phyloP scores from a whole-genome alignment of 2,888 invertebrate species.

The Drosophila prolongata region DNA sequence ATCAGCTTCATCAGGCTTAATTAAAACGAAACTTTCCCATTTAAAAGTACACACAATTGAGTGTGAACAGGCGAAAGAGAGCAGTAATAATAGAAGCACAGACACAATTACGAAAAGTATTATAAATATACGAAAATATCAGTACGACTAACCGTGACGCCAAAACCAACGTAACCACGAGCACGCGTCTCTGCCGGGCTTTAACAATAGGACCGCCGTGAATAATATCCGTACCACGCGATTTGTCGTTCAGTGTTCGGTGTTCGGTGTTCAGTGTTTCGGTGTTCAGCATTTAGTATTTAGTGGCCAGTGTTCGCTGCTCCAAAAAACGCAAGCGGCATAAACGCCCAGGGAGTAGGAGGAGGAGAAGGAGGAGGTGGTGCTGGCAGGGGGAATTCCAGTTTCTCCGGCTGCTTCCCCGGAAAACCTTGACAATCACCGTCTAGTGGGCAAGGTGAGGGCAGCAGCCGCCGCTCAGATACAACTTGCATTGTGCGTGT shows the following conservation, averaged over 20 bases:
- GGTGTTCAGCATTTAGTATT: constrained; percentile 2
- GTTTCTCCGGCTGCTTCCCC: constrained; percentile 22
- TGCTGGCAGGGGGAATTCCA: constrained; percentile 3
- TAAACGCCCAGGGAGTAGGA: constrained; percentile 4
- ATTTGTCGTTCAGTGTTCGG: constrained; percentile 36
- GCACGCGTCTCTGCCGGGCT: constrained; percentile 40
- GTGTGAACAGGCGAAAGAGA: constrained; percentile 55
- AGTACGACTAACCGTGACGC: constrained; percentile 10
- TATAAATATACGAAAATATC: constrained; percentile 23
- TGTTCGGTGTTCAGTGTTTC: constrained; percentile 13
- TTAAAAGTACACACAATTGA: constrained; percentile 71
- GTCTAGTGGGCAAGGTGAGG: constrained; percentile 40
- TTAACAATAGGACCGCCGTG: constrained; percentile 42
- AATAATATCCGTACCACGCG: constrained; percentile 42
- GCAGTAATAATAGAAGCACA: constrained; percentile 37
- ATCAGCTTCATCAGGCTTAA: constrained; percentile 77
- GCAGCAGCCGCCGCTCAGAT: constrained; percentile 15
- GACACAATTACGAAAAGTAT: constrained; percentile 30
- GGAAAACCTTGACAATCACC: constrained; percentile 52
- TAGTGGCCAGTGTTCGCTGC: constrained; percentile 7
- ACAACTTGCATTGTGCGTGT: constrained; percentile 38
- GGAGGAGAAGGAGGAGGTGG: neutral
- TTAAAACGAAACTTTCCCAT: constrained; percentile 76
- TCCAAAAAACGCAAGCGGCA: constrained; percentile 21
- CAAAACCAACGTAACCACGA: constrained; percentile 32